Evolutionary conservation across 2,888 invertebrate species (phyloP), one percentile per base, ranked within the genome.

Genomic region (Aleiodes testaceus): DNA sequence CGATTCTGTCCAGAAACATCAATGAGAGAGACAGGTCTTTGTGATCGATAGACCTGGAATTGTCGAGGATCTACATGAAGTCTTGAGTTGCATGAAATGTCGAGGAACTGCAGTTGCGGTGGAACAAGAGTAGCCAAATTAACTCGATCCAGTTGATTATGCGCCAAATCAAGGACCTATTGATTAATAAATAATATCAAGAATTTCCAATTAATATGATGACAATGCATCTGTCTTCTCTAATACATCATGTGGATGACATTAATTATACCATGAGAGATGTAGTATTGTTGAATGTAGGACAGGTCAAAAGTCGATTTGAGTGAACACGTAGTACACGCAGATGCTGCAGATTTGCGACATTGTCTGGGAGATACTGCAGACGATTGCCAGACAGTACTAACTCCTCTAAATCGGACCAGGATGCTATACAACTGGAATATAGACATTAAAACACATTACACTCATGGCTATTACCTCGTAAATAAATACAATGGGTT

Each of bases 1-100:
- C 93, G 88, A 86, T 94, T 94, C 80, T 93, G 92, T 12, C 95
- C 95, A 0, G 95, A 94, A 0, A 95, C 95, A 84, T 96, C 95
- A 0, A 96, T 93, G 26, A 96, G 88, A 81, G 95, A 95, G 88
- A 95, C 91, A 3, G 94, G 94, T 52, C 95, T 89, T 84, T 94
- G 93, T 47, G 93, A 93, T 87, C 94, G 90, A 80, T 95, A 95
- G 2, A 91, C 92, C 84, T 93, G 93, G 76, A 95, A 93, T 85
- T 95, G 95, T 52, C 93, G 91, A 12, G 94, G 93, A 82, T 96
- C 95, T 2, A 96, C 94, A 87, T 94, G 94, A 7, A 96, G 88
- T 80, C 94, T 92, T 53, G 92, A 90, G 82, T 96, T 96, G 79
- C 95, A 95, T 0, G 95, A 95, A 81, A 96, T 91, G 85, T 96